A percentile compares a stretch with the other conserved stretches of the same genome.
phyloP scores from a whole-genome alignment of 2,888 invertebrate genomes.

The Parnassius mnemosyne region DNA sequence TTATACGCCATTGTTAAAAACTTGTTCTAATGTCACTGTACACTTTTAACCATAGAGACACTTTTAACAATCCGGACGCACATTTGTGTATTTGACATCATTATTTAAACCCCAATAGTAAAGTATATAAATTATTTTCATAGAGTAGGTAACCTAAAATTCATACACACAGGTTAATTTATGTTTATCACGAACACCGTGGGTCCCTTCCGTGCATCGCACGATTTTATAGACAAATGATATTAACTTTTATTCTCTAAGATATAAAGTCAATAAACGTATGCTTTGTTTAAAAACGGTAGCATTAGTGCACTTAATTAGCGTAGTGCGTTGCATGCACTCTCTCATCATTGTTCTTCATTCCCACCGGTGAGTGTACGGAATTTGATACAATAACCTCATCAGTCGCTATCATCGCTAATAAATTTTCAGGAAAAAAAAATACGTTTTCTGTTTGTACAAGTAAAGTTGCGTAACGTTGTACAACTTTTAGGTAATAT shows the following conservation, averaged over 20 bases:
- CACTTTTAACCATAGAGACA: too few species aligned
- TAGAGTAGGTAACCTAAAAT: too few species aligned
- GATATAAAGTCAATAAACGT: constrained; percentile 3
- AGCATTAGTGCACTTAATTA: constrained; percentile 11
- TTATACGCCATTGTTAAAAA: too few species aligned
- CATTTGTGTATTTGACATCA: too few species aligned
- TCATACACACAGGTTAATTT: too few species aligned
- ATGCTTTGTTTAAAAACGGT: background rate
- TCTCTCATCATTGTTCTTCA: constrained; percentile 23
- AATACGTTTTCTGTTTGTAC: constrained; percentile 9
- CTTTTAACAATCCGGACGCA: too few species aligned
- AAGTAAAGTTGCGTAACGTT: too few species aligned
- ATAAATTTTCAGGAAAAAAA: constrained; percentile 23
- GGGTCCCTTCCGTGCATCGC: background rate
- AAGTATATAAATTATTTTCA: too few species aligned
- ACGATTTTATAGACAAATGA: background rate
- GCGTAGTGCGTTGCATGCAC: constrained; percentile 21
- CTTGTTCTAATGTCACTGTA: too few species aligned
- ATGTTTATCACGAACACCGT: too few species aligned
- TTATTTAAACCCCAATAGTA: too few species aligned
- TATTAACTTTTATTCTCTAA: background rate
- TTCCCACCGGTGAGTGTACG: constrained; percentile 21
- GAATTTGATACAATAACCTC: constrained; percentile 24
- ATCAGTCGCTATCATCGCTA: constrained; percentile 10
- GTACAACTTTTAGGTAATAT: background rate